Conservation (phyloP, 2,797 vertebrate genomes). For the Sus cebifrons region DNA sequence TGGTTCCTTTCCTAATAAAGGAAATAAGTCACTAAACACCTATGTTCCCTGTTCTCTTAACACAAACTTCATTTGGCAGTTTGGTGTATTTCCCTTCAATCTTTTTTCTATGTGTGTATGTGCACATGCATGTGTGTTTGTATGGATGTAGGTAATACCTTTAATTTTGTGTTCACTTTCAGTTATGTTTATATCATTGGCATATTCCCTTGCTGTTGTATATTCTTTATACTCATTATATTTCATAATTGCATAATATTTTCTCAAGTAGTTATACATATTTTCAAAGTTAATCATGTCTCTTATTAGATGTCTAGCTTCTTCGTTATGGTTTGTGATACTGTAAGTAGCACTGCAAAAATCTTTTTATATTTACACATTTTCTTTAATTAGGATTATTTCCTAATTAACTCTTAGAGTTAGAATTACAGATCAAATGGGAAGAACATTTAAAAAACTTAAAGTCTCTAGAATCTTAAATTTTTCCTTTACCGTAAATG, state of each 20-base stretch:
- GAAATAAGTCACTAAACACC: constrained; percentile 1
- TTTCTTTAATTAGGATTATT: constrained; percentile 55
- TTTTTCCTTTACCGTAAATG: constrained; percentile 27
- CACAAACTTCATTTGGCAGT: background rate
- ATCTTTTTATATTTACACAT: background rate
- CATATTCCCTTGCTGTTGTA: background rate
- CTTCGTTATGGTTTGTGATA: constrained; percentile 34
- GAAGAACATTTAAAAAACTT: constrained; percentile 33
- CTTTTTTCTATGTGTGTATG: background rate
- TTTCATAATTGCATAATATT: background rate
- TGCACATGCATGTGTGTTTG: background rate
- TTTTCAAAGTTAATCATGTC: constrained; percentile 45
- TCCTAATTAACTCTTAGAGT: constrained; percentile 29
- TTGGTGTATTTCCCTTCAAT: background rate
- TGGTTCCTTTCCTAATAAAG: background rate
- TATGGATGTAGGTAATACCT: background rate
- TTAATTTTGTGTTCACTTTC: background rate
- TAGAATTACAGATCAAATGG: constrained; percentile 51
- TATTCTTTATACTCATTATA: background rate
- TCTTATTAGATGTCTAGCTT: background rate
- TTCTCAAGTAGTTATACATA: background rate
- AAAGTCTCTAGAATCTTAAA: constrained; percentile 36
- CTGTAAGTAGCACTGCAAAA: constrained; percentile 4
- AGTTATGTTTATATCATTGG: background rate
- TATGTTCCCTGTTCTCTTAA: background rate